Base-by-base conservation (phyloP, 2,888 invertebrate genomes). In the Hypsopygia costalis region DNA sequence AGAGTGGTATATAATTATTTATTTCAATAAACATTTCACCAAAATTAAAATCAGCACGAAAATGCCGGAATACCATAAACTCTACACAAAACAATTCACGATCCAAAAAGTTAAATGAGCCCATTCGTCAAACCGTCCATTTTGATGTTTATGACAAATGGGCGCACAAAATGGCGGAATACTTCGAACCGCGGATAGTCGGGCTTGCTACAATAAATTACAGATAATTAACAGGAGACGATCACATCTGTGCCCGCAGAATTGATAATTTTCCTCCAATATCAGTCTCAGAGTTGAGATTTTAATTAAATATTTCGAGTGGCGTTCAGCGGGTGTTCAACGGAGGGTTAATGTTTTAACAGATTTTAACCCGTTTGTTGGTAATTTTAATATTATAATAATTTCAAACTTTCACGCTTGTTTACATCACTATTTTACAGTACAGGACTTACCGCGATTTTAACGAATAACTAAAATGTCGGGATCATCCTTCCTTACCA, bases 201-300 rank as follows among this genome's bases (percentile, higher is more conserved):
- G 36, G 51, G 41, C 42, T 27, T 21, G 32, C 36, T 16, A 40
- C 47, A 40, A 55, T 59, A 55, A 60, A 59, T 58, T 60, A 51
- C 46, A 49, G 51, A 53, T 54, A 66, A 64, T 66, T 62, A 62
- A 62, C 58, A 51, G 46, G 35, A 47, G 51, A 48, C 55, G 54
- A 53, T 52, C 58, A 47, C 63, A 63, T 62, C 63, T 66, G 65
- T 45, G 56, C 43, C 43, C 50, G 45, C 49, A 46, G 49, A 52
- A 59, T 56, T 54, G 54, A 56, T 57, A 59, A 54, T 54, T 48
- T 48, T 36, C 41, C 43, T 48, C 44, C 46, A 44, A 43, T 46
- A 50, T 40, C 47, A 40, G 40, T 40, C 50, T 43, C 42, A 30
- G 51, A 49, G 39, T 44, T 43, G 52, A 49, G 52, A 55, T 51